A percentile compares a stretch with the other conserved stretches of the same genome.
These are phyloP conservation scores for Eulemur rufifrons DNA, from an alignment of 2,113 vertebrate genomes.

Conservation along the genomic window DNA sequence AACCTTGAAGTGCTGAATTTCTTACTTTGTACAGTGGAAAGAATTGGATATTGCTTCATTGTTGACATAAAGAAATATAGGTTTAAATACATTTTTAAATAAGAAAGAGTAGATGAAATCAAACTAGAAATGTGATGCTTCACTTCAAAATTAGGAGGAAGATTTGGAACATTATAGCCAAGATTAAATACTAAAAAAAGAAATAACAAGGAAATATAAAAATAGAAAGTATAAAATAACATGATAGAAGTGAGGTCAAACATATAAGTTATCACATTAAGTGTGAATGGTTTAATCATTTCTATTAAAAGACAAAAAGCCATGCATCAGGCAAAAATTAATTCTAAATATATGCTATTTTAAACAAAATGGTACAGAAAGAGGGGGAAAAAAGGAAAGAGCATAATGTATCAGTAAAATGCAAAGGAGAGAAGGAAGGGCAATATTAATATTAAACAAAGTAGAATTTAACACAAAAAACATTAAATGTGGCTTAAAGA, in stretches of 20 bases:
- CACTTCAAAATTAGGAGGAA: constrained; percentile 51
- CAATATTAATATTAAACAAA: constrained; percentile 8
- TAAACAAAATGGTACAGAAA: constrained; percentile 33
- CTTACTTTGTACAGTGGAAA: background rate
- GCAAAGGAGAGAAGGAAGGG: background rate
- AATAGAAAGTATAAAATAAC: constrained; percentile 52
- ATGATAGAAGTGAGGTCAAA: constrained; percentile 32
- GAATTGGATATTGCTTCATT: background rate
- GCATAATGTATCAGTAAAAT: constrained; percentile 10
- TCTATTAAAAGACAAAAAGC: constrained; percentile 62
- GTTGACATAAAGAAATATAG: background rate
- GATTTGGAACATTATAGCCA: background rate
- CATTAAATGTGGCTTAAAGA: background rate
- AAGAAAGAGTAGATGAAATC: background rate
- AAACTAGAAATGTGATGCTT: constrained; percentile 25
- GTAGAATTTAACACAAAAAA: constrained; percentile 1
- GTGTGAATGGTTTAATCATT: constrained; percentile 49
- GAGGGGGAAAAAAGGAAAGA: background rate
- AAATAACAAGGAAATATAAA: constrained; percentile 51
- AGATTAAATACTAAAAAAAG: constrained; percentile 38
- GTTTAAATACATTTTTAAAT: constrained; percentile 28
- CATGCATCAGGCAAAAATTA: background rate
- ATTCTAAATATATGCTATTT: constrained; percentile 57
- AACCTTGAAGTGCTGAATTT: background rate
- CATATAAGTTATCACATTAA: constrained; percentile 42